These are phyloP conservation scores for Cantharis rustica DNA, from an alignment of 2,888 invertebrate genomes.

Conservation along the genomic window DNA sequence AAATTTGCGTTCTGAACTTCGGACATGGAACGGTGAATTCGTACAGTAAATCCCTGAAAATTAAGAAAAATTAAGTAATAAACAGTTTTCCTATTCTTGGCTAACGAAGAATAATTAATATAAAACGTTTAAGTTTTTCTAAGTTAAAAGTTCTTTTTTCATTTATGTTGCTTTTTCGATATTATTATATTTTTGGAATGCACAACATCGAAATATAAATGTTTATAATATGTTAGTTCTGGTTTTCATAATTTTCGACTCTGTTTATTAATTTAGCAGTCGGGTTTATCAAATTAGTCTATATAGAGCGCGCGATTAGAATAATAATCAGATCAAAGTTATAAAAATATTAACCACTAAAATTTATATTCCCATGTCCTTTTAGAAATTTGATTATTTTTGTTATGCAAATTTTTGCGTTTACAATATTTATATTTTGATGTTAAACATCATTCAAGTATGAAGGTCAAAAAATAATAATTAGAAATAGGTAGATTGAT, in stretches of 20 bases:
- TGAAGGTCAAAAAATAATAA: neutral
- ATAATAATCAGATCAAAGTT: neutral
- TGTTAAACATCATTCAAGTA: neutral
- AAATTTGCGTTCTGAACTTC: constrained; percentile 42
- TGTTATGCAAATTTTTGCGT: neutral
- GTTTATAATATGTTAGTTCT: neutral
- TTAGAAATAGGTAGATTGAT: constrained; percentile 1
- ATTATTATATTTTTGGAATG: neutral
- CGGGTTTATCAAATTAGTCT: neutral
- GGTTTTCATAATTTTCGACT: neutral
- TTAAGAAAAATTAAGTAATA: neutral
- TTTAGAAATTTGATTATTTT: neutral
- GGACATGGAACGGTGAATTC: constrained; percentile 50
- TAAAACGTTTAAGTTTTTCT: neutral
- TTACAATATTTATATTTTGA: neutral
- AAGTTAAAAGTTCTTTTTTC: neutral
- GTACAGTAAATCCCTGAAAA: constrained; percentile 37
- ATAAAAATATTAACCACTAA: neutral
- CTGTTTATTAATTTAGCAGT: neutral
- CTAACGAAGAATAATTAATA: neutral
- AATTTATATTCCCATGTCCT: neutral
- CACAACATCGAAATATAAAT: neutral
- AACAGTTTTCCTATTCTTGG: neutral
- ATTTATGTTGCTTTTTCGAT: neutral
- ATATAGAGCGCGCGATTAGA: neutral